These are phyloP conservation scores for Scrobipalpa costella DNA, from an alignment of 2,888 invertebrate species.

Conservation along the genomic window DNA sequence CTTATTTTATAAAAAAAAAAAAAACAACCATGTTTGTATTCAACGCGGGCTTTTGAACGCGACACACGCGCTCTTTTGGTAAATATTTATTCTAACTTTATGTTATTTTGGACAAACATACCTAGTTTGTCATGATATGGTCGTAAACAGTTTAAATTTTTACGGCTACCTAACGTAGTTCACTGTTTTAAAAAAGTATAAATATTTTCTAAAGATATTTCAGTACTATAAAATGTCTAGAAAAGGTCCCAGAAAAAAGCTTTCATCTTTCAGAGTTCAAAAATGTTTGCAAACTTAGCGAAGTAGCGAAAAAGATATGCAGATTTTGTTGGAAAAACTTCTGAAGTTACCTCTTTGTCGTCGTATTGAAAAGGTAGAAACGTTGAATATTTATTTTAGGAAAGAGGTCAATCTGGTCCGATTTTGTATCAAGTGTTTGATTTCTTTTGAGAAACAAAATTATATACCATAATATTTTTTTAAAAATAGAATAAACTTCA, in stretches of 20 bases:
- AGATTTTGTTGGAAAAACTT: conserved; percentile 4
- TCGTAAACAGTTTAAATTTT: no score
- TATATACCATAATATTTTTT: no score
- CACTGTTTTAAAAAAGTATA: no score
- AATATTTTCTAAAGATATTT: neutral
- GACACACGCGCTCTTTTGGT: conserved; percentile 4
- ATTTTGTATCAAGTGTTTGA: neutral
- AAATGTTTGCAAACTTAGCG: conserved; percentile 8
- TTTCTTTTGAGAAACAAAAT: neutral
- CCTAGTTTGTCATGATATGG: neutral
- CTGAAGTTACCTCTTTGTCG: conserved; percentile 1
- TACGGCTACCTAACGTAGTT: no score
- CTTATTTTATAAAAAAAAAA: conserved; percentile 23
- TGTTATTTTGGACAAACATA: no score
- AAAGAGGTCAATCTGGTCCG: neutral
- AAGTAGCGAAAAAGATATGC: conserved; percentile 7
- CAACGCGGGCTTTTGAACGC: conserved; percentile 8
- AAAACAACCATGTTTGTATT: conserved; percentile 18
- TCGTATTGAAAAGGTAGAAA: conserved; percentile 1
- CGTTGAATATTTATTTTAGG: neutral
- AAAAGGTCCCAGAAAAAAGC: neutral
- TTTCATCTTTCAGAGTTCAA: neutral
- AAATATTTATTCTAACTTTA: conserved; percentile 14
- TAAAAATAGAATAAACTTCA: no score
- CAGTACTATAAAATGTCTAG: neutral